Base-by-base conservation (phyloP, 2,888 invertebrate genomes). In the Cataglyphis altisquamis region DNA sequence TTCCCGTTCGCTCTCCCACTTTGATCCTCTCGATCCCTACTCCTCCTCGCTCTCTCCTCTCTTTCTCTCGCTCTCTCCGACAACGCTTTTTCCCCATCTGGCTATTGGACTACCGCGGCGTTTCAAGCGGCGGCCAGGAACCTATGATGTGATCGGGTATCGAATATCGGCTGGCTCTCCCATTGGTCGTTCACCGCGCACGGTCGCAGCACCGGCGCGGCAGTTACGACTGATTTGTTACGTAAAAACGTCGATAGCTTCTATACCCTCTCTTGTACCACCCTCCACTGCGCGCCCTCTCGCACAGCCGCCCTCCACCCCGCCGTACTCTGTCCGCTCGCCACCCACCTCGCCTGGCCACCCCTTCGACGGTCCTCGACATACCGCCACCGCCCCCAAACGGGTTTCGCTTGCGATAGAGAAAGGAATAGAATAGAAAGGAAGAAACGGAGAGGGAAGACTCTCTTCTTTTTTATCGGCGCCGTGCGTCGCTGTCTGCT, bases 171-270 rank as follows among this genome's bases (percentile, higher is more conserved):
- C 94, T 94, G 90, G 93, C 91, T 90, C 91, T 94, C 94, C 91
- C 92, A 94, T 94, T 94, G 94, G 94, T 92, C 89, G 92, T 89
- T 91, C 91, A 90, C 90, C 93, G 93, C 94, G 94, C 94, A 93
- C 93, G 92, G 93, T 92, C 92, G 92, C 92, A 88, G 86, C 88
- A 86, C 88, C 92, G 91, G 93, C 93, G 91, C 92, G 92, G 92
- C 92, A 93, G 94, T 94, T 94, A 93, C 94, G 94, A 94, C 94
- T 94, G 94, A 94, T 94, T 94, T 94, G 94, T 94, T 94, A 94
- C 94, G 94, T 94, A 94, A 94, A 94, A 94, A 94, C 94, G 94
- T 94, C 94, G 94, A 94, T 94, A 94, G 93, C 93, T 92, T 93
- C 92, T 93, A 93, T 94, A 92, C 91, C 89, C 92, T 88, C 90